Conservation (phyloP, 2,888 invertebrate species). For the Drosophila antonietae region DNA sequence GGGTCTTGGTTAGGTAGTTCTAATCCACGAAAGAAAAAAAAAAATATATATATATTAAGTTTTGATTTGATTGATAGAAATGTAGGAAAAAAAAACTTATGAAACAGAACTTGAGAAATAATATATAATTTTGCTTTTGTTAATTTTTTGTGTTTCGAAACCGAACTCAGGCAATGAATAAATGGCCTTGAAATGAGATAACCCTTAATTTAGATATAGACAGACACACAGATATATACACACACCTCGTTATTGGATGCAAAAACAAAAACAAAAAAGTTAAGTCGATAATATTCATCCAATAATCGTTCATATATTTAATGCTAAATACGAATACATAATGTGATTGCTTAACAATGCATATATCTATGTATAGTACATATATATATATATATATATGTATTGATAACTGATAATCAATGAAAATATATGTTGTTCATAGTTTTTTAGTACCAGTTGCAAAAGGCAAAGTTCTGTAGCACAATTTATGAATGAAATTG, state of each 20-base stretch:
- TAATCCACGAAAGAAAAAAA: background rate
- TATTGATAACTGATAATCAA: conserved; percentile 25
- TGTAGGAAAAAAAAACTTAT: background rate
- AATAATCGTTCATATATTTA: conserved; percentile 48
- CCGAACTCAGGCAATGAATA: conserved; percentile 25
- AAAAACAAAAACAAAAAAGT: background rate
- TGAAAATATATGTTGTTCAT: conserved; percentile 35
- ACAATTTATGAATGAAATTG: conserved; percentile 38
- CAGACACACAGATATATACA: conserved; percentile 3
- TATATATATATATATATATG: conserved; percentile 23
- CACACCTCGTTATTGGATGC: conserved; percentile 34
- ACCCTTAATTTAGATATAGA: conserved; percentile 14
- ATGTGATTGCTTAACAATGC: conserved; percentile 45
- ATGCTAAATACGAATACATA: conserved; percentile 54
- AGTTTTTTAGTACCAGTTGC: conserved; percentile 40
- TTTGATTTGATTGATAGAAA: background rate
- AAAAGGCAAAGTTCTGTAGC: conserved; percentile 35
- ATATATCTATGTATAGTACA: conserved; percentile 4
- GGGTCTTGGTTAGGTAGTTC: conserved; percentile 13
- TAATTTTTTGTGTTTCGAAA: conserved; percentile 29
- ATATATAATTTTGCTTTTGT: conserved; percentile 29
- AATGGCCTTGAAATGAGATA: conserved; percentile 20
- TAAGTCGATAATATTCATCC: conserved; percentile 13
- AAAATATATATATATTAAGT: background rate
- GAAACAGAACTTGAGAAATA: background rate